Percentiles rank a stretch among this genome's conserved stretches.
phyloP scores from a whole-genome alignment of 2,113 vertebrate genomes.

The Kryptolebias marmoratus region DNA sequence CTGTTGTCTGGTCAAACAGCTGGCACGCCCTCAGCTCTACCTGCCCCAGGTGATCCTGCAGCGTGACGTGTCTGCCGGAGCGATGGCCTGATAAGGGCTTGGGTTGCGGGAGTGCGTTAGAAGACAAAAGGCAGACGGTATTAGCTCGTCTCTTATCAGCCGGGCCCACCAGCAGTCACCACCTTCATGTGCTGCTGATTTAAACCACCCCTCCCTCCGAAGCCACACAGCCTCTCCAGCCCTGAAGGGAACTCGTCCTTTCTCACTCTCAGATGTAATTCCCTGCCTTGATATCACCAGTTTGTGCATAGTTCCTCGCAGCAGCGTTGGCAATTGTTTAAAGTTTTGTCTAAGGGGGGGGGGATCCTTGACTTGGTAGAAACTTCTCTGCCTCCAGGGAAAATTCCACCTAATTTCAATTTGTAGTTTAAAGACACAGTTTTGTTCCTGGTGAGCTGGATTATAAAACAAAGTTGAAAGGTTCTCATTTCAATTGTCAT shows the following conservation, averaged over 20 bases:
- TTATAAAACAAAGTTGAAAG: not conserved
- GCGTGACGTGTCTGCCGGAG: conserved; percentile 41
- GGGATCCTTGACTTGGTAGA: conserved; percentile 42
- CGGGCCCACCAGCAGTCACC: conserved; percentile 46
- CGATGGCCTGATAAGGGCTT: conserved; percentile 64
- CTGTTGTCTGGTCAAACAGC: conserved; percentile 33
- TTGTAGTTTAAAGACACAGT: not conserved
- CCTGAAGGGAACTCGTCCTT: conserved; percentile 64
- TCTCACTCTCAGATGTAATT: conserved; percentile 52
- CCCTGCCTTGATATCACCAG: conserved; percentile 39
- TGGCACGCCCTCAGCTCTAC: conserved; percentile 47
- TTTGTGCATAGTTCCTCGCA: conserved; percentile 47
- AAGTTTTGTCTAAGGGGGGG: conserved; percentile 56
- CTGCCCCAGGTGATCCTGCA: conserved; percentile 58
- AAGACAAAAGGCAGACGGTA: conserved; percentile 77
- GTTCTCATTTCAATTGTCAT: no score
- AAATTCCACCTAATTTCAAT: conserved; percentile 7
- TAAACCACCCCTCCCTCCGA: not conserved
- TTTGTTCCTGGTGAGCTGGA: not conserved
- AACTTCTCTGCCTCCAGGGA: not conserved
- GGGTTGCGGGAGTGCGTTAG: conserved; percentile 70
- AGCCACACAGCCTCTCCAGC: conserved; percentile 38
- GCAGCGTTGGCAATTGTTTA: conserved; percentile 24
- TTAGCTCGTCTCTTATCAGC: conserved; percentile 76
- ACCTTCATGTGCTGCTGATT: conserved; percentile 52